Evolutionary conservation across 2,113 vertebrate species (phyloP).

Genomic region (Odobenus rosmarus): DNA sequence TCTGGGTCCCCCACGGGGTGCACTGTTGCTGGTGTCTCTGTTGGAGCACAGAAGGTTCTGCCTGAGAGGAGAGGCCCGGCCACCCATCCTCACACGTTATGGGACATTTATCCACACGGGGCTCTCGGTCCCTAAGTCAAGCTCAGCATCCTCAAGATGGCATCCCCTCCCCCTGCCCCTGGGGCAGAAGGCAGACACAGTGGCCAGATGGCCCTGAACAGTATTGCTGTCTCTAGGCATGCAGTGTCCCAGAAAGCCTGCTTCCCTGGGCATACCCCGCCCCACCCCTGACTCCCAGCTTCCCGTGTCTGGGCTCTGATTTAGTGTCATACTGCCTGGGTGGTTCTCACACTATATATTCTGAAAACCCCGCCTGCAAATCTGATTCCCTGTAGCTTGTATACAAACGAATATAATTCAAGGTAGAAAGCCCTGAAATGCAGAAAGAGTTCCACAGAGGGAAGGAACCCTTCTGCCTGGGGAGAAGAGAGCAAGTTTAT

Average conservation of each 20-base stretch:
- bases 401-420: background rate
- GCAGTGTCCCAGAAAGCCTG: background rate
- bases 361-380: background rate
- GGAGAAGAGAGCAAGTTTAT: background rate
- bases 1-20: background rate
- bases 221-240: background rate
- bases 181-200: background rate
- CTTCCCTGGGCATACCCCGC: background rate
- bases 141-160: background rate
- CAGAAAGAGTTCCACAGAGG: background rate
- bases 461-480: background rate
- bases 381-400: background rate
- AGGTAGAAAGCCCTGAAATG: background rate
- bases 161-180: background rate
- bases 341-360: background rate
- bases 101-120: background rate
- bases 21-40: background rate
- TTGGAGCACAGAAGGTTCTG: background rate
- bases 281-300: background rate
- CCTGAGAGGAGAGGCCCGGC: background rate
- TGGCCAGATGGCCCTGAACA: background rate
- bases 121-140: background rate
- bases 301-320: background rate
- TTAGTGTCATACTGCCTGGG: background rate
- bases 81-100: fast-evolving